Evolutionary conservation across 2,888 invertebrate genomes (phyloP), one percentile per base, ranked within the genome.

Genomic region (Perizoma flavofasciatum): DNA sequence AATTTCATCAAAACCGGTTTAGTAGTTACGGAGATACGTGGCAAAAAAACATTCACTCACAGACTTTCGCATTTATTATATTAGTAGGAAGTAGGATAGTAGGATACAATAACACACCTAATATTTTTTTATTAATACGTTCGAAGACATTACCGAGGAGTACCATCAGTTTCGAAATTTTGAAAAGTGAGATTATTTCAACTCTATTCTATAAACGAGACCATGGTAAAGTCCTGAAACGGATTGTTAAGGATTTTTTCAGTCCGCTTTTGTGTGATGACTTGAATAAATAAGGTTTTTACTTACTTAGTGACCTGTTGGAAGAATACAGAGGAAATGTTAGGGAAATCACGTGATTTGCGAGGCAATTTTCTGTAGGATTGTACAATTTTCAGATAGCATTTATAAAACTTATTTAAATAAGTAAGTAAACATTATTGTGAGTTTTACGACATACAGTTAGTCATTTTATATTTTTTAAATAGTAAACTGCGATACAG

Each of bases 281-380:
- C 68, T 71, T 69, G 65, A 72, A 72, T 72, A 73, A 72, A 73
- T 70, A 73, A 69, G 66, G 63, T 66, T 67, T 65, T 65, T 59
- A 60, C 68, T 65, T 61, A 66, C 67, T 69, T 66, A 67, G 67
- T 66, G 67, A 67, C 69, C 69, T 69, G 63, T 58, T 56, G 49
- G 59, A 35, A 43, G 44, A 57, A 62, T 59, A 51, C 48, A 43
- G 54, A 11, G 59, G 49, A 61, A 67, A 59, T 61, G 60, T 55
- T 44, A 49, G 54, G 54, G 11, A 56, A 45, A 61, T 59, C 46
- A 55, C 34, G 47, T 50, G 50, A 47, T 61, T 65, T 65, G 59
- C 46, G 58, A 54, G 55, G 55, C 49, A 39, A 61, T 59, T 64
- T 64, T 56, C 48, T 40, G 50, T 58, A 40, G 55, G 49, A 52